Percentiles rank a stretch among this genome's conserved stretches.
These are phyloP conservation scores for Procambarus virginalis DNA, from an alignment of 1,140 invertebrate genomes.

Conservation along the genomic window DNA sequence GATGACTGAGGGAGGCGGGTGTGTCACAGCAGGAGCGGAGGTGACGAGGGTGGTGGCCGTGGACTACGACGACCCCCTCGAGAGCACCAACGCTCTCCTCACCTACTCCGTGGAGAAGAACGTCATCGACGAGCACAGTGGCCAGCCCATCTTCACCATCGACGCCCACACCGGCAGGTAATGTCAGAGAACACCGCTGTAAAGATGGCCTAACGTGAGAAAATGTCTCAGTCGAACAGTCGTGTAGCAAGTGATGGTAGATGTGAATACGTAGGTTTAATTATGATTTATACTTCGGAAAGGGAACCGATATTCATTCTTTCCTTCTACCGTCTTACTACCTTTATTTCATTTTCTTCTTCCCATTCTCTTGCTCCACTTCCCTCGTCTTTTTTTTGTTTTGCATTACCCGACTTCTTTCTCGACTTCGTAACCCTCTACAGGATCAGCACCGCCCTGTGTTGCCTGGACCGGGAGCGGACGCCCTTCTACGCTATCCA, in stretches of 20 bases:
- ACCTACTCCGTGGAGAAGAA: slow-evolving; percentile 54
- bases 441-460: slow-evolving; percentile 35
- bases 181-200: not conserved
- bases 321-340: not conserved
- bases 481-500: slow-evolving; percentile 47
- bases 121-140: slow-evolving; percentile 42
- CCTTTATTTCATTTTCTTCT: not conserved
- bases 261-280: too few relatives aligned
- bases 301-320: too few relatives aligned
- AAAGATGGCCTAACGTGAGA: too few relatives aligned
- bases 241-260: too few relatives aligned
- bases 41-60: slow-evolving; percentile 32
- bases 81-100: slow-evolving; percentile 44
- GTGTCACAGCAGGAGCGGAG: slow-evolving; percentile 3
- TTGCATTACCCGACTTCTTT: not conserved
- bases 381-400: not conserved
- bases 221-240: too few relatives aligned
- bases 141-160: slow-evolving; percentile 51
- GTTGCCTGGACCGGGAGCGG: slow-evolving; percentile 38
- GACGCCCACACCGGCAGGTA: slow-evolving; percentile 44
- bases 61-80: slow-evolving; percentile 45
- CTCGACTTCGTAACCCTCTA: too few relatives aligned
- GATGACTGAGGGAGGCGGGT: too few relatives aligned
- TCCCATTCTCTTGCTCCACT: not conserved
- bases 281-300: too few relatives aligned